These are phyloP conservation scores for Exephanes ischioxanthus DNA, from an alignment of 2,888 invertebrate species.

Conservation along the genomic window DNA sequence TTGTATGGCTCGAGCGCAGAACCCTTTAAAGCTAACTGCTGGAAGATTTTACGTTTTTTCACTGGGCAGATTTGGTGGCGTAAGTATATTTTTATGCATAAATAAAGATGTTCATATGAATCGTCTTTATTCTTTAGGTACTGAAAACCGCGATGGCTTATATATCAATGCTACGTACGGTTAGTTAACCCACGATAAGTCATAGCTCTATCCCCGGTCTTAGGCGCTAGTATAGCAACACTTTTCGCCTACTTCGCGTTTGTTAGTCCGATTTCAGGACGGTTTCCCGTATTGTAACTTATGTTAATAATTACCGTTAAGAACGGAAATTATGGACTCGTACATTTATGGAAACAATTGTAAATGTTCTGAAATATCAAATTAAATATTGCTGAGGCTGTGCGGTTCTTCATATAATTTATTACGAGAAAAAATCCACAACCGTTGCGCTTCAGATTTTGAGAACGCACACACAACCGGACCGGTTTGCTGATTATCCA, in stretches of 20 bases:
- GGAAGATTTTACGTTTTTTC: slow-evolving; percentile 86
- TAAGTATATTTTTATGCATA: slow-evolving; percentile 77
- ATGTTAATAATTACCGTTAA: not conserved
- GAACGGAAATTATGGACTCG: not conserved
- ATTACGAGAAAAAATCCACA: not conserved
- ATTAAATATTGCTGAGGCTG: not conserved
- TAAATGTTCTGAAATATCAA: not conserved
- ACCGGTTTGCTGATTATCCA: too few species aligned
- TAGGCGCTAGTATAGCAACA: too few species aligned
- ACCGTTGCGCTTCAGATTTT: not conserved
- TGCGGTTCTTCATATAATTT: not conserved
- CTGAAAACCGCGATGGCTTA: slow-evolving; percentile 68
- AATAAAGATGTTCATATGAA: not conserved
- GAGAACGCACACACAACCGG: not conserved
- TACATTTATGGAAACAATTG: not conserved
- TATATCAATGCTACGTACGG: slow-evolving; percentile 63
- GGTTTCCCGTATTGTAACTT: too few species aligned
- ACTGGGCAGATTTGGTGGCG: slow-evolving; percentile 85
- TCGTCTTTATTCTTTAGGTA: slow-evolving; percentile 52
- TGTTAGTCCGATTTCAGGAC: too few species aligned
- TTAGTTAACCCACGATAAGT: slow-evolving; percentile 2
- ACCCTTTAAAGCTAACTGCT: slow-evolving; percentile 86
- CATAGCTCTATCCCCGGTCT: too few species aligned
- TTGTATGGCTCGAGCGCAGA: slow-evolving; percentile 86
- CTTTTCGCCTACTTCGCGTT: too few species aligned